Conservation (phyloP, 2,113 vertebrate genomes). For the Crotophaga sulcirostris region DNA sequence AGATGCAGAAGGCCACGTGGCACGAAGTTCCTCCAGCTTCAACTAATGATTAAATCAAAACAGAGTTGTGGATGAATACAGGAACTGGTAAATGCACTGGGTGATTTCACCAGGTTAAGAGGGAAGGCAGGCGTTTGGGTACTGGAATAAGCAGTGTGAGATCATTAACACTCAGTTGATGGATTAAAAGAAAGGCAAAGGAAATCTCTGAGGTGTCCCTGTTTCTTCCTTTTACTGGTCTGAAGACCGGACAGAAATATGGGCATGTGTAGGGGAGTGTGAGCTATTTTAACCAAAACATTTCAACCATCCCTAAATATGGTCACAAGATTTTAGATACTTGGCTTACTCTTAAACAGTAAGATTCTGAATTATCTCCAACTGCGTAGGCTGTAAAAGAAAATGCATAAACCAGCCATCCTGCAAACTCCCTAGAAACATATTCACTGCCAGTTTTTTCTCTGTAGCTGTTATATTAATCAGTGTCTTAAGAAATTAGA, state of each 20-base stretch:
- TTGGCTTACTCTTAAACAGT: conserved; percentile 69
- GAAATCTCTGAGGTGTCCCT: conserved; percentile 16
- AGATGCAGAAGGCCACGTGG: background rate
- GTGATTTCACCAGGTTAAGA: background rate
- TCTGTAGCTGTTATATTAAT: conserved; percentile 68
- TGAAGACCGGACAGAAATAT: background rate
- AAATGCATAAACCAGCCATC: conserved; percentile 72
- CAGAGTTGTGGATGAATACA: background rate
- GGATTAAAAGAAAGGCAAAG: conserved; percentile 16
- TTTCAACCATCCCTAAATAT: conserved; percentile 71
- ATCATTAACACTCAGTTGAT: background rate
- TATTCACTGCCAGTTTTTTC: conserved; percentile 51
- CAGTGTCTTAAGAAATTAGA: conserved; percentile 66
- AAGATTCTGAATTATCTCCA: conserved; percentile 71
- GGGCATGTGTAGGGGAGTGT: conserved; percentile 50
- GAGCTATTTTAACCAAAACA: conserved; percentile 70
- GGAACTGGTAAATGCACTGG: background rate
- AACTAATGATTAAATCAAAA: background rate
- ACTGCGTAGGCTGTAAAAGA: conserved; percentile 72
- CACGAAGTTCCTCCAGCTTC: background rate
- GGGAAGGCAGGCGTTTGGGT: background rate
- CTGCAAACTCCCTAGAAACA: conserved; percentile 67
- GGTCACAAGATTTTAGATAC: conserved; percentile 69
- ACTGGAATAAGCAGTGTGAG: background rate
- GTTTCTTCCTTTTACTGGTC: background rate